Evolutionary conservation across 2,797 vertebrate genomes (phyloP).

Genomic region (Arctocebus calabarensis): DNA sequence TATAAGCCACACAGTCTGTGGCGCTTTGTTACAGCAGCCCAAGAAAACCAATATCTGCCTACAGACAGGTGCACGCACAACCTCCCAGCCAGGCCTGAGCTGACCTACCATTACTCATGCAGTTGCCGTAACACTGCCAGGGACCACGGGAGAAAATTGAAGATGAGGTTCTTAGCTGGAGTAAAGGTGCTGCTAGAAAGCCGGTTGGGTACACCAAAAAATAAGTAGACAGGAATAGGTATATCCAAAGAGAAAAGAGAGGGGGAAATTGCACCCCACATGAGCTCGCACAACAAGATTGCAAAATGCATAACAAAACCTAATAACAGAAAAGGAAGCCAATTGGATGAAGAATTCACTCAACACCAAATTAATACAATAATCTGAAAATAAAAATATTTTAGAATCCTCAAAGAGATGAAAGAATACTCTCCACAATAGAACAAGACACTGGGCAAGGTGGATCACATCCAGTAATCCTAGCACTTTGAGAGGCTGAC

Average conservation of each 20-base stretch:
- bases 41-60: not conserved
- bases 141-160: not conserved
- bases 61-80: not conserved
- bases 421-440: not conserved
- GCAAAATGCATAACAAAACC: not conserved
- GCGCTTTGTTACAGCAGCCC: not conserved
- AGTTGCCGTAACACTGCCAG: too few species aligned
- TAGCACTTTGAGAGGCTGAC: not conserved
- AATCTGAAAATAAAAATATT: not conserved
- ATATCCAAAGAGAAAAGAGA: not conserved
- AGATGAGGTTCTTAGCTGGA: not conserved
- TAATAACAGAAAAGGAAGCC: not conserved
- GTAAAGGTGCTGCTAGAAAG: not conserved
- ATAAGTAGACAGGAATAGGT: not conserved
- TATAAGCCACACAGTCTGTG: not conserved
- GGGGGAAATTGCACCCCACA: not conserved
- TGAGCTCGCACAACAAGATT: not conserved
- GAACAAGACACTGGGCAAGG: not conserved
- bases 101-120: not conserved
- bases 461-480: not conserved
- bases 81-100: not conserved
- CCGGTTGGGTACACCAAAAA: not conserved
- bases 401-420: slow-evolving; percentile 16
- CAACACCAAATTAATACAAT: not conserved
- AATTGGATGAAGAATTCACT: not conserved